Percentiles rank a stretch among this genome's conserved stretches.
Conservation (phyloP, 2,888 invertebrate genomes). For the Charanyca ferruginea region DNA sequence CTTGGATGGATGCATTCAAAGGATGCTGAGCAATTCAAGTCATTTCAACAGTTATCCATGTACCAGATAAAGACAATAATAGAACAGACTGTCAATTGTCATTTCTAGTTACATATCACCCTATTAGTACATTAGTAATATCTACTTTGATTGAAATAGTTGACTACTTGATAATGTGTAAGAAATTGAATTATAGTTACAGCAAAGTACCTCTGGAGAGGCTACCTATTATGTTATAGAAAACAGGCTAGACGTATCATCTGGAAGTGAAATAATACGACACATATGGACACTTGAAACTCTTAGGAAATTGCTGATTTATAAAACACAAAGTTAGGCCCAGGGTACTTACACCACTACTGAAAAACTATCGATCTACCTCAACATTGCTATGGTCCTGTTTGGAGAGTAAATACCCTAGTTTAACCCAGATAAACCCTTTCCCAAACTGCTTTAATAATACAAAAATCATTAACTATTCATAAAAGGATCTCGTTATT, state of each 20-base stretch:
- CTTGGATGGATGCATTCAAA: conserved; percentile 28
- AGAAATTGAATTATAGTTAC: conserved; percentile 2
- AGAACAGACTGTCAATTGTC: conserved; percentile 37
- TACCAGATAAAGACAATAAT: conserved; percentile 40
- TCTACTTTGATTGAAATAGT: neutral
- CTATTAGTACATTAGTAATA: conserved; percentile 9
- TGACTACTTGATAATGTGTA: neutral
- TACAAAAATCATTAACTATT: conserved; percentile 11
- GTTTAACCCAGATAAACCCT: neutral
- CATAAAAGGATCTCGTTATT: conserved; percentile 11
- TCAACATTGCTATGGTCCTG: too few species aligned
- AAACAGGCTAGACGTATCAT: neutral
- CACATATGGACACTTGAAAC: neutral
- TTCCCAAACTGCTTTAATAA: neutral
- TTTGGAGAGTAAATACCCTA: too few species aligned
- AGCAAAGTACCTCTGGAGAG: neutral
- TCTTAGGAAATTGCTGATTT: neutral
- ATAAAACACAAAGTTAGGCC: neutral
- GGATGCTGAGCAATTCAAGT: conserved; percentile 43
- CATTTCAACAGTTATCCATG: conserved; percentile 34
- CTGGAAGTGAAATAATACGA: neutral
- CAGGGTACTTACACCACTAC: too few species aligned
- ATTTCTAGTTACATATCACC: conserved; percentile 29
- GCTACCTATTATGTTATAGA: neutral
- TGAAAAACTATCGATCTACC: too few species aligned